phyloP scores from a whole-genome alignment of 2,113 vertebrate genomes.

The human (Homo sapiens) region DNA sequence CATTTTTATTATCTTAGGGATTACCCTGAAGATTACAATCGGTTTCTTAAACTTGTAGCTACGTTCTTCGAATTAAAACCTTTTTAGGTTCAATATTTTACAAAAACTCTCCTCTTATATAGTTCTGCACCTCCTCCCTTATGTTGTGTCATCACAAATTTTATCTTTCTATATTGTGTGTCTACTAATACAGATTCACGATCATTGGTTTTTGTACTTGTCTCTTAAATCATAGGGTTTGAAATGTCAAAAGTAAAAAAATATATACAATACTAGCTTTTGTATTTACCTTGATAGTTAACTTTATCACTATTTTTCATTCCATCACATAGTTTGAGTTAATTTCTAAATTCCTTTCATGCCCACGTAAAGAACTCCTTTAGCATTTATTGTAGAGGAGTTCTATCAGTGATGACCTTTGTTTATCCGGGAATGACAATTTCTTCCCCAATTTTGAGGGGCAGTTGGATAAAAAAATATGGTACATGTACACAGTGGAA shows the following conservation, averaged over 20 bases:
- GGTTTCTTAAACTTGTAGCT: neutral
- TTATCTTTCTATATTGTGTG: neutral
- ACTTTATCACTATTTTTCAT: neutral
- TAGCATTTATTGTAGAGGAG: neutral
- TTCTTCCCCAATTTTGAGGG: neutral
- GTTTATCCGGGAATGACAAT: neutral
- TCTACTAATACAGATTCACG: neutral
- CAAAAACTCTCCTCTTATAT: neutral
- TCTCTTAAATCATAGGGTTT: neutral
- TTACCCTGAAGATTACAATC: neutral
- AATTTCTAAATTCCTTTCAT: too few relatives aligned
- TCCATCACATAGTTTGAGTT: neutral
- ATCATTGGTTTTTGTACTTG: neutral
- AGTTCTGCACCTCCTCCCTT: neutral
- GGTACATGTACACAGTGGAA: too few relatives aligned
- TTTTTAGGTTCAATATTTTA: neutral
- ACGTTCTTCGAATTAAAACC: neutral
- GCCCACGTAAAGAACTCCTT: neutral
- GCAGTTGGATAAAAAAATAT: too few relatives aligned
- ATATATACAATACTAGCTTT: neutral
- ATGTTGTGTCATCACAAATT: neutral
- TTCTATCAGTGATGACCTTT: neutral
- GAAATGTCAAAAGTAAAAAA: neutral
- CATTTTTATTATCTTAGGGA: neutral
- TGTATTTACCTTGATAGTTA: too few relatives aligned